phyloP scores from a whole-genome alignment of 1,140 invertebrate species.

The Latrodectus geometricus region DNA sequence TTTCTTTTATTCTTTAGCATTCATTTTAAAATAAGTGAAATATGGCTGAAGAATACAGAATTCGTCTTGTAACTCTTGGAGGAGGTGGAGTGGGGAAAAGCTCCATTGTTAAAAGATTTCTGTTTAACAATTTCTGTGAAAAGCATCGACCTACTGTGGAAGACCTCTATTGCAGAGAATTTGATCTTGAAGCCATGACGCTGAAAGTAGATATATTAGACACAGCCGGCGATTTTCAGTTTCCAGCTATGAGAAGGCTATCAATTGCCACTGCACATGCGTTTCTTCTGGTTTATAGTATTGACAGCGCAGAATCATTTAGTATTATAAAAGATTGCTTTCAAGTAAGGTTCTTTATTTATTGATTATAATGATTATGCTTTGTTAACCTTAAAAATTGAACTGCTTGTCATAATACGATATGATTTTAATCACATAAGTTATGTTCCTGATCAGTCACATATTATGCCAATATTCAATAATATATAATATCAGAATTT shows the following conservation, averaged over 20 bases:
- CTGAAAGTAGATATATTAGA: constrained; percentile 84
- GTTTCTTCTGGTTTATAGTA: constrained; percentile 86
- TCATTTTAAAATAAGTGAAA: not conserved
- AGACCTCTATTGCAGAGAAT: constrained; percentile 88
- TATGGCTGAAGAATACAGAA: constrained; percentile 74
- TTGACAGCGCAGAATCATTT: constrained; percentile 82
- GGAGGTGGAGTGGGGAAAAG: constrained; percentile 88
- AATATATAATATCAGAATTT: no score
- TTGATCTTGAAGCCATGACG: constrained; percentile 78
- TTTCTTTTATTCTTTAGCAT: not conserved
- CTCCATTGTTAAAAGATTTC: constrained; percentile 85
- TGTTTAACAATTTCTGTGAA: constrained; percentile 86
- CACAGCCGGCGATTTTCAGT: constrained; percentile 88
- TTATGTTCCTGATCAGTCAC: no score
- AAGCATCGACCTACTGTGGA: constrained; percentile 90
- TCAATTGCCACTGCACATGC: constrained; percentile 91
- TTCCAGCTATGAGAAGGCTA: constrained; percentile 85
- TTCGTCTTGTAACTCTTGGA: constrained; percentile 85
- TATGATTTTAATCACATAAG: no score
- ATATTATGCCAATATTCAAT: no score
- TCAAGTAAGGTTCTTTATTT: constrained; percentile 64
- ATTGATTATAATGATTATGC: no score
- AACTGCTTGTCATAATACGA: no score
- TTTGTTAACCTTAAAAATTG: no score
- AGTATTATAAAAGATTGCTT: constrained; percentile 83